Conservation (phyloP, 1,140 invertebrate species). For the Drosophila equinoxialis region DNA sequence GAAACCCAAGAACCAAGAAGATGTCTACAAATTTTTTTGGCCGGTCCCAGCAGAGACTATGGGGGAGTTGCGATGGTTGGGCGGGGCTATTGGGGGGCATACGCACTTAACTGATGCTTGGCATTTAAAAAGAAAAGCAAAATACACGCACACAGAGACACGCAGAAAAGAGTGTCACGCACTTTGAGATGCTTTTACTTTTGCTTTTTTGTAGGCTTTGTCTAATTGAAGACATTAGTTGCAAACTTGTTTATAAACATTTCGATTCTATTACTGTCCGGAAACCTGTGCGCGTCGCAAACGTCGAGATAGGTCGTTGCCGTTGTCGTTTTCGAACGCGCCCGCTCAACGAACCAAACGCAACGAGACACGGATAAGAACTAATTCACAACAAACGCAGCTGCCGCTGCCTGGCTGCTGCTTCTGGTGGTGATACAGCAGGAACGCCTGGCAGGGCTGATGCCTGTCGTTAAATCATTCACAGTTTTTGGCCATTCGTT, state of each 20-base stretch:
- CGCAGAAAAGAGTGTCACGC: conserved; percentile 36
- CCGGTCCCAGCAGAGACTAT: too few relatives aligned
- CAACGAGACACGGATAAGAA: conserved; percentile 52
- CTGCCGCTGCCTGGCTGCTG: conserved; percentile 37
- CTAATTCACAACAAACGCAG: conserved; percentile 36
- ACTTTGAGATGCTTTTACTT: conserved; percentile 22
- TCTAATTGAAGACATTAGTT: conserved; percentile 51
- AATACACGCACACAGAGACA: too few relatives aligned
- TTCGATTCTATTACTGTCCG: neutral
- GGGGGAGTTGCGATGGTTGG: neutral
- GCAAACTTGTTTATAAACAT: conserved; percentile 18
- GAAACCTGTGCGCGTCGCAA: conserved; percentile 11
- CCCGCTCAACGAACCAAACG: conserved; percentile 56
- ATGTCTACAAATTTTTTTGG: conserved; percentile 4
- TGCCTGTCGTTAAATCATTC: conserved; percentile 21
- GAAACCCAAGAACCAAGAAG: too few relatives aligned
- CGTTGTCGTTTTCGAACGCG: neutral
- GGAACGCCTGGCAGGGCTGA: conserved; percentile 3
- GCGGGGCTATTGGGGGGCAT: neutral
- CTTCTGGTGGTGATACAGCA: conserved; percentile 16
- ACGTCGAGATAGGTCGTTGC: neutral
- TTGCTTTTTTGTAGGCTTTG: conserved; percentile 18
- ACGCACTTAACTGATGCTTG: conserved; percentile 41
- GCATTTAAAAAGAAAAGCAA: conserved; percentile 16
- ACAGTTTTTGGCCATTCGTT: conserved; percentile 17